A percentile compares a stretch with the other conserved stretches of the same genome.
Conservation (phyloP, 2,797 vertebrate species). For the Poeciliopsis gracilis region DNA sequence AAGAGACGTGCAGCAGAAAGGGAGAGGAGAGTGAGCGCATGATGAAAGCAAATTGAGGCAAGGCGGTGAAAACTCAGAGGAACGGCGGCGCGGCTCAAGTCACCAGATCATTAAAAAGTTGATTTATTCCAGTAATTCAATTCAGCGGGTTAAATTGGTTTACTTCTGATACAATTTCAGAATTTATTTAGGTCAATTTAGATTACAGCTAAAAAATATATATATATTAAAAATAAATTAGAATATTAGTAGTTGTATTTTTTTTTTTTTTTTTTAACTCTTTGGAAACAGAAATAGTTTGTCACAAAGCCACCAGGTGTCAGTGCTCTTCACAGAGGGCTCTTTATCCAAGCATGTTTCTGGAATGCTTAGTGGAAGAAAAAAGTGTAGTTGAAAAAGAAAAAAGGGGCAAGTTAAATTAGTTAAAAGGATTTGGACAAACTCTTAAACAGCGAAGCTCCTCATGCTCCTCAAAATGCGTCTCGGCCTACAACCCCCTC, state of each 20-base stretch:
- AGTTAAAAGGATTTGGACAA: background rate
- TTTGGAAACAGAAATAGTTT: background rate
- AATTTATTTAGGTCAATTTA: background rate
- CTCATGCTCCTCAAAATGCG: background rate
- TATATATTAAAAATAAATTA: too few species aligned
- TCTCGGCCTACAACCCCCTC: background rate
- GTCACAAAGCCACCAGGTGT: background rate
- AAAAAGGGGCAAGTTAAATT: too few species aligned
- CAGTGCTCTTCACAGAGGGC: background rate
- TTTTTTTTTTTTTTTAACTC: background rate
- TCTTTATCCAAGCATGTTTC: background rate
- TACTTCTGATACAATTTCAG: background rate
- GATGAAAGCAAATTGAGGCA: conserved; percentile 20
- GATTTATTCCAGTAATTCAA: background rate
- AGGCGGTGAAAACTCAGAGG: conserved; percentile 4
- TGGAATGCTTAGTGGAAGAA: background rate
- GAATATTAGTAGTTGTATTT: background rate
- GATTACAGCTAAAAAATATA: background rate
- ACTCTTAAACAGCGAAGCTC: background rate
- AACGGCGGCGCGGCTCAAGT: background rate
- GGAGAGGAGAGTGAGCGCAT: background rate
- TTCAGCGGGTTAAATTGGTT: background rate
- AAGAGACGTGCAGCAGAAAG: conserved; percentile 6
- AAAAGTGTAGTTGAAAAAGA: background rate
- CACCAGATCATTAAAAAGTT: background rate